phyloP scores from a whole-genome alignment of 2,888 invertebrate species.

The Drosophila algonquin region DNA sequence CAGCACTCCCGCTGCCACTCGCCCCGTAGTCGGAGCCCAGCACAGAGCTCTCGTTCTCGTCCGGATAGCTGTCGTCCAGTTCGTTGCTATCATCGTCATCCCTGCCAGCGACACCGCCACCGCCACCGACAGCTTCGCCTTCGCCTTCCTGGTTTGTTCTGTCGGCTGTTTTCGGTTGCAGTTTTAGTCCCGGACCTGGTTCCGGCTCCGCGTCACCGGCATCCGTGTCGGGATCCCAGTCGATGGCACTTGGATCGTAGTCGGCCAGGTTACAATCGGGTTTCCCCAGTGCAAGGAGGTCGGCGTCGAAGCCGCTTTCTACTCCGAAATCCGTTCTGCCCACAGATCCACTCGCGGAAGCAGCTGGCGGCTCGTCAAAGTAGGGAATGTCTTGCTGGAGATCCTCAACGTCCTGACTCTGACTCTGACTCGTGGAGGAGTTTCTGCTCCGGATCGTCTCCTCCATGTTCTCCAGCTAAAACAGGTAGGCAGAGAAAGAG shows the following conservation, averaged over 20 bases:
- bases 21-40: conserved; percentile 63
- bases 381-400: conserved; percentile 77
- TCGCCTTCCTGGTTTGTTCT: conserved; percentile 27
- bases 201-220: conserved; percentile 30
- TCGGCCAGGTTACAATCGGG: conserved; percentile 35
- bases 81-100: background rate
- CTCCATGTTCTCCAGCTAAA: conserved; percentile 56
- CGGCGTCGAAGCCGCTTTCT: conserved; percentile 27
- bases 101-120: no score
- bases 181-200: conserved; percentile 16
- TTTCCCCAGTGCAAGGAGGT: conserved; percentile 29
- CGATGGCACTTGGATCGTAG: conserved; percentile 23
- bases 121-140: no score
- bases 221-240: conserved; percentile 36
- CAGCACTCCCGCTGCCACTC: conserved; percentile 47
- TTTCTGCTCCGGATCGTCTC: conserved; percentile 44
- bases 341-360: conserved; percentile 6
- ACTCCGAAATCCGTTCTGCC: conserved; percentile 8
- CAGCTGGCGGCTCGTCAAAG: conserved; percentile 53
- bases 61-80: conserved; percentile 62
- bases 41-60: conserved; percentile 59
- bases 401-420: conserved; percentile 59
- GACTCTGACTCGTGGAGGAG: conserved; percentile 30
- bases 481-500: background rate
- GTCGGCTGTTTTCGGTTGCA: background rate